These are phyloP conservation scores for Acanthornis magna DNA, from an alignment of 2,797 vertebrate genomes.

Conservation along the genomic window DNA sequence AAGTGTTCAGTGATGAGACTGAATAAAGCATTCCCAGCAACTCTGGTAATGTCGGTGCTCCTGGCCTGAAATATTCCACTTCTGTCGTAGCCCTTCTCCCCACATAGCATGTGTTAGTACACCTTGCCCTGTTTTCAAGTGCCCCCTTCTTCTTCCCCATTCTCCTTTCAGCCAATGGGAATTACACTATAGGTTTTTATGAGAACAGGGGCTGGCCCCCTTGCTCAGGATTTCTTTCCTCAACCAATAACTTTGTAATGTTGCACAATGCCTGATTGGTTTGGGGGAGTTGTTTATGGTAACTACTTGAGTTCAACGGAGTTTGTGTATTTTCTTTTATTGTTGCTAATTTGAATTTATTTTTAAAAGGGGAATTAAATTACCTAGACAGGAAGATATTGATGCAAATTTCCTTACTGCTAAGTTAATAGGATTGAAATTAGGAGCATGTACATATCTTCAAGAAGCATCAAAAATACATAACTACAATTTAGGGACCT, in stretches of 20 bases:
- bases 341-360: conserved; percentile 49
- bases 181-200: not conserved
- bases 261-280: not conserved
- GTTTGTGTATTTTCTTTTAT: conserved; percentile 29
- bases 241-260: not conserved
- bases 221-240: not conserved
- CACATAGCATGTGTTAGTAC: not conserved
- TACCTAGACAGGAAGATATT: conserved; percentile 48
- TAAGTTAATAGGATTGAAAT: conserved; percentile 51
- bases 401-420: conserved; percentile 49
- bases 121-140: not conserved
- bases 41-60: not conserved
- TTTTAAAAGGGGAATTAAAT: conserved; percentile 52
- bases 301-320: not conserved
- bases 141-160: not conserved
- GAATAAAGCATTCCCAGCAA: not conserved
- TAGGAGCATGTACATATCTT: conserved; percentile 30
- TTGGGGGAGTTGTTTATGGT: not conserved
- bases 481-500: conserved; percentile 37
- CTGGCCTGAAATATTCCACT: not conserved
- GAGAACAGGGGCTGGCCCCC: not conserved
- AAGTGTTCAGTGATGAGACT: not conserved
- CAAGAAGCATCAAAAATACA: conserved; percentile 30
- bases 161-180: not conserved
- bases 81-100: not conserved